phyloP scores from a whole-genome alignment of 2,797 vertebrate genomes.

The Melanotaenia pygmaea region DNA sequence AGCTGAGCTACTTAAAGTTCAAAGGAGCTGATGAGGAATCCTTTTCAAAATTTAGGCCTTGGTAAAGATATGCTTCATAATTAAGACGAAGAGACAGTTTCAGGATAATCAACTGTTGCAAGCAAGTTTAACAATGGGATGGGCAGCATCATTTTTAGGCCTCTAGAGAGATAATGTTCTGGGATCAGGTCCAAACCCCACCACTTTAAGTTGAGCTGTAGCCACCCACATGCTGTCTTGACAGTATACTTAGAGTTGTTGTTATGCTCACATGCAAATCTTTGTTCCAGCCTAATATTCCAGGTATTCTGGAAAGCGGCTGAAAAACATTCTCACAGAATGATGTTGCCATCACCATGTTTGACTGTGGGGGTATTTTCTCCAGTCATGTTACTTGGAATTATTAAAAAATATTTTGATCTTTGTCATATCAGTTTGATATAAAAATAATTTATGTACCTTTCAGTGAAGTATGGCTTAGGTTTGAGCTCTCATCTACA shows the following conservation, averaged over 20 bases:
- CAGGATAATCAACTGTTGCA: not conserved
- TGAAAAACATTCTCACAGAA: not conserved
- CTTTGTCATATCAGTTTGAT: not conserved
- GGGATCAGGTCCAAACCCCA: not conserved
- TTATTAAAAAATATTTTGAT: not conserved
- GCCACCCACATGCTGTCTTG: too few species aligned
- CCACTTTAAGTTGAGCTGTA: too few species aligned
- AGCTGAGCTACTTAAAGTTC: constrained; percentile 21
- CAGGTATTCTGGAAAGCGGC: not conserved
- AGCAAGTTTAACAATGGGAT: not conserved
- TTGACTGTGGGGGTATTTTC: not conserved
- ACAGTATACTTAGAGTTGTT: too few species aligned
- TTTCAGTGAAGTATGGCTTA: not conserved
- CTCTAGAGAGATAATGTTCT: not conserved
- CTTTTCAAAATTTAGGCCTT: constrained; percentile 4
- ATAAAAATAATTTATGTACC: not conserved
- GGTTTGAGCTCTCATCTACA: not conserved
- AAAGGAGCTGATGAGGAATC: constrained; percentile 2
- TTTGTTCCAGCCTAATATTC: not conserved
- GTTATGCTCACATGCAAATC: not conserved
- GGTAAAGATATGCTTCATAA: not conserved
- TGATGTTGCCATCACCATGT: not conserved
- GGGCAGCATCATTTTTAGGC: not conserved
- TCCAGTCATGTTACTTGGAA: not conserved
- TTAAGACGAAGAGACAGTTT: not conserved